Conservation (phyloP, 2,888 invertebrate genomes). For the Dasysyrphus albostriatus region DNA sequence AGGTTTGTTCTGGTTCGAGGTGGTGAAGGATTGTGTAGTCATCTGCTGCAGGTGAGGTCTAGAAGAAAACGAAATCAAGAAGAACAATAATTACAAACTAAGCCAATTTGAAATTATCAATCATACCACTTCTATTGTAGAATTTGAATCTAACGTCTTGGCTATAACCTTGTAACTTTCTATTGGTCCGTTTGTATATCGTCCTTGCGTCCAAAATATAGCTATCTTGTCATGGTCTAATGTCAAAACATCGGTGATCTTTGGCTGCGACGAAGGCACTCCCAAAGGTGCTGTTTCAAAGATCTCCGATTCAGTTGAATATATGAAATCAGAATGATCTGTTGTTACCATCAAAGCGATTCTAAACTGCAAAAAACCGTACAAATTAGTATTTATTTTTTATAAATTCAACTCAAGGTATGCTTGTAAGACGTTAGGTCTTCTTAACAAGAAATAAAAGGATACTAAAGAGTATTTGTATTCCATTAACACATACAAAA, state of each 20-base stretch:
- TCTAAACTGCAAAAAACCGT: slow-evolving; percentile 92
- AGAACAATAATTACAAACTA: too few relatives aligned
- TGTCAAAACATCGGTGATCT: slow-evolving; percentile 90
- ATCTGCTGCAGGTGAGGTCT: slow-evolving; percentile 21
- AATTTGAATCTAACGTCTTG: slow-evolving; percentile 85
- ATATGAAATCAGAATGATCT: slow-evolving; percentile 86
- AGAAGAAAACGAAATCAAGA: neutral
- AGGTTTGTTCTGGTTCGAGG: slow-evolving; percentile 89
- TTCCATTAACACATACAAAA: too few relatives aligned
- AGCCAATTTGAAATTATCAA: neutral
- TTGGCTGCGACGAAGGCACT: slow-evolving; percentile 90
- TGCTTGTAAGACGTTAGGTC: too few relatives aligned
- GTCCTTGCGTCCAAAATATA: slow-evolving; percentile 94
- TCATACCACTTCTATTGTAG: slow-evolving; percentile 87
- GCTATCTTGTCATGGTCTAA: slow-evolving; percentile 93
- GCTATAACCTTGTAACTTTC: slow-evolving; percentile 93
- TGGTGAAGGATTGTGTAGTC: slow-evolving; percentile 85
- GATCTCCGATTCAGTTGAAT: slow-evolving; percentile 90
- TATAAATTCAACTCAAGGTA: too few relatives aligned
- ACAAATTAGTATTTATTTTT: too few relatives aligned
- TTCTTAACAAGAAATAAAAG: too few relatives aligned
- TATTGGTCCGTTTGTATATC: slow-evolving; percentile 94
- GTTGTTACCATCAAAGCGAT: slow-evolving; percentile 89
- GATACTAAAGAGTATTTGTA: too few relatives aligned
- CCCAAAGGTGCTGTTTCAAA: slow-evolving; percentile 91